These are phyloP conservation scores for Parauchenoglanis ngamensis DNA, from an alignment of 2,797 vertebrate genomes.

Conservation along the genomic window DNA sequence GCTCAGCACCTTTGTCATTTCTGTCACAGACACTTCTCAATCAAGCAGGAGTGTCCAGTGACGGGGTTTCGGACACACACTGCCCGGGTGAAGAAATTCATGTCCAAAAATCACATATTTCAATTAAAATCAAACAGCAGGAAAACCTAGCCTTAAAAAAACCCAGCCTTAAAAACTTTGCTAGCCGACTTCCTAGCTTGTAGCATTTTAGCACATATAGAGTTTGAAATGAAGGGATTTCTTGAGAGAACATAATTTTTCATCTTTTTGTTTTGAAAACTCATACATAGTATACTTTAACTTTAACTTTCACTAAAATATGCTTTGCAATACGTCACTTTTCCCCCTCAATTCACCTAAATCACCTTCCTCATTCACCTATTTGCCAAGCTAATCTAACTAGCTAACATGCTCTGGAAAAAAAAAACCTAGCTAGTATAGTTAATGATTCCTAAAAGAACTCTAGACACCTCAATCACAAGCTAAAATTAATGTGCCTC, in stretches of 20 bases:
- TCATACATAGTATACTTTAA: neutral
- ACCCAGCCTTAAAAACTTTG: neutral
- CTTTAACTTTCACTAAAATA: neutral
- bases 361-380: neutral
- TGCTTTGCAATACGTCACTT: neutral
- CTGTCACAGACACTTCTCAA: slow-evolving; percentile 50
- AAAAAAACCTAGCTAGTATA: neutral
- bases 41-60: slow-evolving; percentile 39
- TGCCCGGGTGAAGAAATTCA: neutral
- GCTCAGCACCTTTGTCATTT: slow-evolving; percentile 57
- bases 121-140: neutral
- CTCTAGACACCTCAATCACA: neutral
- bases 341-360: neutral
- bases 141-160: neutral
- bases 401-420: too few species aligned
- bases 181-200: neutral
- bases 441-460: neutral
- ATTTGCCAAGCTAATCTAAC: neutral
- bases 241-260: neutral
- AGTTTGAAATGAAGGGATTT: neutral
- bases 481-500: neutral
- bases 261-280: neutral
- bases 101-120: neutral
- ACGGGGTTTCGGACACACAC: neutral
- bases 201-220: neutral